Evolutionary conservation across 1,140 invertebrate genomes (phyloP).

Genomic region (Ridgeia piscesae): DNA sequence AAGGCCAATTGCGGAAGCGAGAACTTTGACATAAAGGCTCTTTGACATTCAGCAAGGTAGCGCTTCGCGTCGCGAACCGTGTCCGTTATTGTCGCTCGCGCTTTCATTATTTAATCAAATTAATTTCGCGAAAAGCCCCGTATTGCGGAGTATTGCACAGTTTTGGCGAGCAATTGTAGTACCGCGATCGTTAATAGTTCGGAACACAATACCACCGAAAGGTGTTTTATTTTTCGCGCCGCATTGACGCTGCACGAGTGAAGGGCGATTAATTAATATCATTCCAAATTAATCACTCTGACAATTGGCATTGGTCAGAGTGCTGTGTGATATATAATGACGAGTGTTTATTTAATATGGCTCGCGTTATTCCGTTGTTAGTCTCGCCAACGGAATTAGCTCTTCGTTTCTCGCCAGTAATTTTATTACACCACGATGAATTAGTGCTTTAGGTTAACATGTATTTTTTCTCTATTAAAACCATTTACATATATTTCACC

Average conservation of each 20-base stretch:
- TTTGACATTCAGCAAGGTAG: not conserved
- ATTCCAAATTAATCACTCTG: not conserved
- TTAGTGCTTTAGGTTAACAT: no score
- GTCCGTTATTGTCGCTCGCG: not conserved
- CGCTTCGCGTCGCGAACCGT: not conserved
- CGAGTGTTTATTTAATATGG: not conserved
- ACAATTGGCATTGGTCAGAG: not conserved
- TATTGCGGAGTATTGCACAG: not conserved
- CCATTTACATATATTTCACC: no score
- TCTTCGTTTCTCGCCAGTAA: not conserved
- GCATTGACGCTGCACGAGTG: not conserved
- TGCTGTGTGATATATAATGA: not conserved
- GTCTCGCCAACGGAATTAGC: not conserved
- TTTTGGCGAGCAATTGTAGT: not conserved
- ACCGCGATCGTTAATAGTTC: not conserved
- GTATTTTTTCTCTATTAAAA: no score
- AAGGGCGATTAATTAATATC: not conserved
- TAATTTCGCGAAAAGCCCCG: not conserved
- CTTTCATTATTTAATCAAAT: constrained; percentile 7
- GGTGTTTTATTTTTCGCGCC: not conserved
- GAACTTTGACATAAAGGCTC: not conserved
- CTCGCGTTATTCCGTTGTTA: not conserved
- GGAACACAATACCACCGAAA: not conserved
- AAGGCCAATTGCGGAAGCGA: not conserved
- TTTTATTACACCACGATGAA: no score